A percentile compares a stretch with the other conserved stretches of the same genome.
Evolutionary conservation across 2,113 vertebrate species (phyloP).

Genomic region (Ochotona princeps): DNA sequence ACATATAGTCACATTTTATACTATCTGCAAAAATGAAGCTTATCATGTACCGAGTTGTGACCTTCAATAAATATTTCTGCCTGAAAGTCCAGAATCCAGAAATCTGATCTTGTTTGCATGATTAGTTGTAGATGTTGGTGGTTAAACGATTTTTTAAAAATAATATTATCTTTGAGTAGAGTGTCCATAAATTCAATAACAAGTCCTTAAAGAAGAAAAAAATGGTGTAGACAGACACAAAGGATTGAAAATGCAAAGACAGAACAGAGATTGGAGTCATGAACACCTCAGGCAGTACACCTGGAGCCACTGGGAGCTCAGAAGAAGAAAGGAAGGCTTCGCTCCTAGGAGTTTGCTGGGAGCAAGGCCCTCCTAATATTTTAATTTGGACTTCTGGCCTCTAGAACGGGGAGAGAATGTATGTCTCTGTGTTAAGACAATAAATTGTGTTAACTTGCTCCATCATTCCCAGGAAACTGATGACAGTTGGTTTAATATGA

Average conservation of each 20-base stretch:
- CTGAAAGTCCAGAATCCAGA: background rate
- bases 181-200: background rate
- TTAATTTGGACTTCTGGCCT: background rate
- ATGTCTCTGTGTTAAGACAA: background rate
- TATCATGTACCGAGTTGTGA: background rate
- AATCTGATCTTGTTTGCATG: background rate
- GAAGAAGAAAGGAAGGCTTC: background rate
- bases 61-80: background rate
- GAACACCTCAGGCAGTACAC: background rate
- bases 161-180: background rate
- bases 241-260: background rate
- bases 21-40: background rate
- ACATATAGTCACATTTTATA: background rate
- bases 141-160: background rate
- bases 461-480: background rate
- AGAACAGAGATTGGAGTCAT: background rate
- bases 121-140: background rate
- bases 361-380: background rate
- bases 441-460: background rate
- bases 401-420: background rate
- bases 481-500: background rate
- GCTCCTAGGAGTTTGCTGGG: background rate
- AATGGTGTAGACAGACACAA: background rate
- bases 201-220: background rate
- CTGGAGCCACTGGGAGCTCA: too few relatives aligned